Conservation (phyloP, 2,797 vertebrate species). For the Catharus ustulatus region DNA sequence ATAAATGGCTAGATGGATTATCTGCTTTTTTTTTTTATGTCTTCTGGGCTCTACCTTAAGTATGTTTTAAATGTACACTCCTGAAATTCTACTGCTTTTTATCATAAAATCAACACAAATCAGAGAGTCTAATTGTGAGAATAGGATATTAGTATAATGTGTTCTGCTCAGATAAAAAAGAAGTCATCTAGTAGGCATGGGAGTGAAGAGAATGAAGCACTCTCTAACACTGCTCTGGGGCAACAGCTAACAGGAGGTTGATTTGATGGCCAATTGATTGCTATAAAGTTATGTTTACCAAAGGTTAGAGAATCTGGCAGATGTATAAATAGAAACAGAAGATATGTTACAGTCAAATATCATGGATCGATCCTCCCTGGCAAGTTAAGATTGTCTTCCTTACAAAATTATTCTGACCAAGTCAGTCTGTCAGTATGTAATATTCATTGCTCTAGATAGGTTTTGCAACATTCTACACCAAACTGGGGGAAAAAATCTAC, state of each 20-base stretch:
- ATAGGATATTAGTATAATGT: conserved; percentile 8
- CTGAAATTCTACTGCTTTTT: conserved; percentile 26
- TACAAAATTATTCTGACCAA: background rate
- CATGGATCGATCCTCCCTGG: background rate
- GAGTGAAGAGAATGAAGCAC: background rate
- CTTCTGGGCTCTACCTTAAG: background rate
- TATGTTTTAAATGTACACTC: background rate
- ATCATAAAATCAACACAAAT: background rate
- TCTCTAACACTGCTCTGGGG: background rate
- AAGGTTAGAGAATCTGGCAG: conserved; percentile 6
- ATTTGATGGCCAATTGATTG: background rate
- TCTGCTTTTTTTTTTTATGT: background rate
- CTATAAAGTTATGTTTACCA: conserved; percentile 11
- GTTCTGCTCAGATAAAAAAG: background rate
- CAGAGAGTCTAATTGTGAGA: background rate
- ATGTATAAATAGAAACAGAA: conserved; percentile 34
- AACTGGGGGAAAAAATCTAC: background rate
- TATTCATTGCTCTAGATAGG: background rate
- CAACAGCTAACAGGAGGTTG: background rate
- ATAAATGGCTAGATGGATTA: background rate
- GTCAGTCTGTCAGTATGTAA: background rate
- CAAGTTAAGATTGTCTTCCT: background rate
- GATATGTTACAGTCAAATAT: background rate
- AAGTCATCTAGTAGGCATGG: background rate
- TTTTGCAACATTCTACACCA: background rate